Evolutionary conservation across 1,140 invertebrate species (phyloP).

Genomic region (Chymomyza costata): DNA sequence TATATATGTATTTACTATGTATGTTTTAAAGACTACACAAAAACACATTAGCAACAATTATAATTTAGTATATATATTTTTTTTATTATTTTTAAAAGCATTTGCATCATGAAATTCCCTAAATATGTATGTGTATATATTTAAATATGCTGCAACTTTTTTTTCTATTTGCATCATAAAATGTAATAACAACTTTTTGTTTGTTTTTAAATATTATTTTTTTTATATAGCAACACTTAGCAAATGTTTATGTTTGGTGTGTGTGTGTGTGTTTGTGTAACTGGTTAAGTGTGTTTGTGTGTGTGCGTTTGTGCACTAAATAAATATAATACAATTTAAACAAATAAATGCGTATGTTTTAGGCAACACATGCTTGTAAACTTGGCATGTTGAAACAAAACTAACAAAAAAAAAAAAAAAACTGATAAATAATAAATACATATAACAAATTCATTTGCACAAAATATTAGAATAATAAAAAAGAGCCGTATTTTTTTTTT

Average conservation of each 20-base stretch:
- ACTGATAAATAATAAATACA: too few relatives aligned
- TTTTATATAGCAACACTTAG: slow-evolving; percentile 7
- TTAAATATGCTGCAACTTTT: background rate
- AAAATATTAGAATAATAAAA: too few relatives aligned
- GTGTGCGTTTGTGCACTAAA: slow-evolving; percentile 1
- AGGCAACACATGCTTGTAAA: too few relatives aligned
- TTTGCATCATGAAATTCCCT: slow-evolving; percentile 26
- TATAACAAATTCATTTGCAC: too few relatives aligned
- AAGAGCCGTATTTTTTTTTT: too few relatives aligned
- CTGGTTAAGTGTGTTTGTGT: slow-evolving; percentile 4
- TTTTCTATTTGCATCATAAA: slow-evolving; percentile 22
- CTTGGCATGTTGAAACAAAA: background rate
- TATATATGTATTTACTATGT: background rate
- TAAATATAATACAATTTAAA: slow-evolving; percentile 7
- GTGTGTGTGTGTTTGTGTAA: too few relatives aligned
- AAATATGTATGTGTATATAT: slow-evolving; percentile 23
- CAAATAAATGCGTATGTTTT: slow-evolving; percentile 5
- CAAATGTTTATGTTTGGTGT: slow-evolving; percentile 1
- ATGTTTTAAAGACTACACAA: slow-evolving; percentile 30
- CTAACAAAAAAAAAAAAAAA: slow-evolving; percentile 5
- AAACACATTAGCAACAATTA: slow-evolving; percentile 50
- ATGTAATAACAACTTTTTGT: slow-evolving; percentile 27
- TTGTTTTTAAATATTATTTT: slow-evolving; percentile 7
- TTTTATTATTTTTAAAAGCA: slow-evolving; percentile 16
- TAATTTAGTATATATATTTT: too few relatives aligned